A percentile compares a stretch with the other conserved stretches of the same genome.
Conservation (phyloP, 1,140 invertebrate species). For the Mesaphorura yosii region DNA sequence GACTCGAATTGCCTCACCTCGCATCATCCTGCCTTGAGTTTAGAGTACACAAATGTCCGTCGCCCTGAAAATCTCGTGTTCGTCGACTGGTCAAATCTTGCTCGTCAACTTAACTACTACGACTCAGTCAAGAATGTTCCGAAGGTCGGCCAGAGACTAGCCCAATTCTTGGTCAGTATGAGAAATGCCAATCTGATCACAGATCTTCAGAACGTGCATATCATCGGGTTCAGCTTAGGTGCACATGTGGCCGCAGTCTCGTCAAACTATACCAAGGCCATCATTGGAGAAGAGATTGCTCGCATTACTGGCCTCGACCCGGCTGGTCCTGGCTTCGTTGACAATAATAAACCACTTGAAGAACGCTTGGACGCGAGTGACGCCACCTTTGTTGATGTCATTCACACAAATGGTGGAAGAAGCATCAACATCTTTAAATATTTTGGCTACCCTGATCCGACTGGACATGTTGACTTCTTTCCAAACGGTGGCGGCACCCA, state of each 20-base stretch:
- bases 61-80: conserved; percentile 17
- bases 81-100: conserved; percentile 19
- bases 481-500: conserved; percentile 26
- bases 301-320: conserved; percentile 30
- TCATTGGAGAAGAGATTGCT: conserved; percentile 8
- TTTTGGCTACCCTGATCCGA: conserved; percentile 9
- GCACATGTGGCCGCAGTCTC: conserved; percentile 32
- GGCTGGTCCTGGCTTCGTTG: conserved; percentile 20
- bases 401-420: conserved; percentile 23
- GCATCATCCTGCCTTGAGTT: neutral
- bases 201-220: conserved; percentile 28
- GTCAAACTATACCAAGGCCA: conserved; percentile 18
- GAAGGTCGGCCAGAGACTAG: conserved; percentile 22
- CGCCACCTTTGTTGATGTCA: conserved; percentile 26
- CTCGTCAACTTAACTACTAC: conserved; percentile 19
- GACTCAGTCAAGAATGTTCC: conserved; percentile 13
- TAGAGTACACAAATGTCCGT: neutral
- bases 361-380: conserved; percentile 17
- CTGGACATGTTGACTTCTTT: conserved; percentile 17
- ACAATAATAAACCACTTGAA: conserved; percentile 5
- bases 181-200: conserved; percentile 1
- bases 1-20: neutral
- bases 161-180: conserved; percentile 19
- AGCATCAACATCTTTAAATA: conserved; percentile 3
- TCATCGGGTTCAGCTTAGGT: conserved; percentile 33